These are phyloP conservation scores for Melolontha melolontha DNA, from an alignment of 2,888 invertebrate genomes.

Conservation along the genomic window DNA sequence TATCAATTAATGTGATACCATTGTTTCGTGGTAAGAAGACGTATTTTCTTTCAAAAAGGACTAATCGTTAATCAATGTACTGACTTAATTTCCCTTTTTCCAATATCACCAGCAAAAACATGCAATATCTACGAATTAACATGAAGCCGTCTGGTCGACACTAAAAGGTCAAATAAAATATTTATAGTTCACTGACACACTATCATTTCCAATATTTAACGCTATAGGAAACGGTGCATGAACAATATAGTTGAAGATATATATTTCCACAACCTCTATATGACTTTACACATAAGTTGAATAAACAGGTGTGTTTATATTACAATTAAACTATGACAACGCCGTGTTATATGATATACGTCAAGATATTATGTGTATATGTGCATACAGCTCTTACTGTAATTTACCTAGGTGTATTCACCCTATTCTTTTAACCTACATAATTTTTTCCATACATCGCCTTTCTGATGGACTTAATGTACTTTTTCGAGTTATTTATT, in stretches of 20 bases:
- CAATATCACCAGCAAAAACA: constrained; percentile 6
- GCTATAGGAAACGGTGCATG: neutral
- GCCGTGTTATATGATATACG: neutral
- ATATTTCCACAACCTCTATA: constrained; percentile 8
- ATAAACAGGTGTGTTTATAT: constrained; percentile 28
- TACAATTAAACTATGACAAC: constrained; percentile 20
- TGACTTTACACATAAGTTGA: constrained; percentile 12
- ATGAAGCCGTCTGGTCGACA: constrained; percentile 4
- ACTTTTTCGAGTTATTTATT: constrained; percentile 32
- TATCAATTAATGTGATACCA: too few species aligned
- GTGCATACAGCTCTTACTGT: too few species aligned
- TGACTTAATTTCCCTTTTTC: constrained; percentile 1
- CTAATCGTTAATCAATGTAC: constrained; percentile 25
- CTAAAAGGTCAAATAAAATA: constrained; percentile 27
- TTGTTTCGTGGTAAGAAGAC: neutral
- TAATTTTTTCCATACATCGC: neutral
- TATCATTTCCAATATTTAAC: constrained; percentile 1
- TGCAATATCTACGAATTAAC: constrained; percentile 14
- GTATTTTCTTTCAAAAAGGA: neutral
- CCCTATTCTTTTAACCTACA: constrained; percentile 24
- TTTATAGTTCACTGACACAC: constrained; percentile 38
- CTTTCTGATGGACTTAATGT: constrained; percentile 25
- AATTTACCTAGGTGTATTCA: constrained; percentile 23
- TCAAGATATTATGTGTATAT: neutral
- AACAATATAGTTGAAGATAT: constrained; percentile 19